phyloP scores from a whole-genome alignment of 2,113 vertebrate genomes.

The Arenaria interpres region DNA sequence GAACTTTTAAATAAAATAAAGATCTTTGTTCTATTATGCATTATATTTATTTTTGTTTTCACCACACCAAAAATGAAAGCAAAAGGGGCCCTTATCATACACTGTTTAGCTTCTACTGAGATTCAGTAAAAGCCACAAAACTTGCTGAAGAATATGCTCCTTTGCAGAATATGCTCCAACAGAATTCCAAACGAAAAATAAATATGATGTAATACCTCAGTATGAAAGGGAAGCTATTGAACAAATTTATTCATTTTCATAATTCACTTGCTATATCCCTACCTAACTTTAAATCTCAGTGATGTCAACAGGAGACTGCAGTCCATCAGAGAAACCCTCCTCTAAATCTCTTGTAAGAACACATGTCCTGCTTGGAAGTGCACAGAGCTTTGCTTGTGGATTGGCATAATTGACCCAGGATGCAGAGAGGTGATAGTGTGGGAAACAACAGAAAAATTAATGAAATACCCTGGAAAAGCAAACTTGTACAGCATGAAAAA shows the following conservation, averaged over 20 bases:
- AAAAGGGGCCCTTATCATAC: not conserved
- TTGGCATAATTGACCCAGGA: not conserved
- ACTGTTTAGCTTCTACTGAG: not conserved
- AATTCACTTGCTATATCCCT: not conserved
- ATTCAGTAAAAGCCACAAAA: not conserved
- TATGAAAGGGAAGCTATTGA: not conserved
- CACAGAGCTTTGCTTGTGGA: not conserved
- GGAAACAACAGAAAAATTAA: not conserved
- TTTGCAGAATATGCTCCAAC: not conserved
- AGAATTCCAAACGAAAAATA: not conserved
- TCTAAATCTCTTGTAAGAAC: not conserved
- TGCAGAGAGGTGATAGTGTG: not conserved
- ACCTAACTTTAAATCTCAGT: not conserved
- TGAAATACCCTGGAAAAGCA: not conserved
- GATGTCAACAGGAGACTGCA: not conserved
- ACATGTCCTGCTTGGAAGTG: not conserved
- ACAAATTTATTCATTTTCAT: not conserved
- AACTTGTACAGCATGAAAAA: not conserved
- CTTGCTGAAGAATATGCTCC: not conserved
- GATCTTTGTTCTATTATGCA: not conserved
- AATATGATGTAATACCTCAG: not conserved
- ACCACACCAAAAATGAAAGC: not conserved
- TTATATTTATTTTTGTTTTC: not conserved
- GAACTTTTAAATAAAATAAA: not conserved
- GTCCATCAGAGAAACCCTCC: not conserved